Evolutionary conservation across 2,113 vertebrate genomes (phyloP).

Genomic region (Ascaphus truei): DNA sequence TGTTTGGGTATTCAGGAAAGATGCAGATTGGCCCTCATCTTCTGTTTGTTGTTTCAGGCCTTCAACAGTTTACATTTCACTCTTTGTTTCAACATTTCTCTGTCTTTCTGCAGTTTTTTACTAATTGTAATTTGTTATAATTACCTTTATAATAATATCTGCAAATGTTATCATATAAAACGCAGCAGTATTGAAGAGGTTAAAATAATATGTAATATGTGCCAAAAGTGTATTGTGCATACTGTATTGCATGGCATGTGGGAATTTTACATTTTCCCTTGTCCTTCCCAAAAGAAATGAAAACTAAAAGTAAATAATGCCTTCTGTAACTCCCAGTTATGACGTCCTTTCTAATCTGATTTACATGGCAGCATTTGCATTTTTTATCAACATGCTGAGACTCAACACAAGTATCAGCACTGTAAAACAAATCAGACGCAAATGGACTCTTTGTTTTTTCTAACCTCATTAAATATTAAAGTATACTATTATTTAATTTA

Average conservation of each 20-base stretch:
- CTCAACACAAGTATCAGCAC: too few relatives aligned
- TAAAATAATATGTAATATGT: neutral
- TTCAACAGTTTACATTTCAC: slow-evolving; percentile 5
- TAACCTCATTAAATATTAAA: too few relatives aligned
- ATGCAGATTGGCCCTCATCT: neutral
- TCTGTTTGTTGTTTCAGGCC: slow-evolving; percentile 15
- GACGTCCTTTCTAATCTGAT: too few relatives aligned
- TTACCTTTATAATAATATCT: slow-evolving; percentile 5
- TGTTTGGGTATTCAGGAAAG: slow-evolving; percentile 13
- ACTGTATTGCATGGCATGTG: neutral
- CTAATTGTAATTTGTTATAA: neutral
- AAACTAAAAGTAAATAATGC: too few relatives aligned
- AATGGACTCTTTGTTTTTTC: too few relatives aligned
- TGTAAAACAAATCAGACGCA: too few relatives aligned
- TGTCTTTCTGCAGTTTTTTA: neutral
- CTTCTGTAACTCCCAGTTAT: too few relatives aligned
- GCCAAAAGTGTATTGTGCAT: too few relatives aligned
- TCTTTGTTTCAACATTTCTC: slow-evolving; percentile 9
- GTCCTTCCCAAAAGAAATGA: too few relatives aligned
- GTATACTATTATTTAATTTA: too few relatives aligned
- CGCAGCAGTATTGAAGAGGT: neutral
- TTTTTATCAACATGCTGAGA: too few relatives aligned
- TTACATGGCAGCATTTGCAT: too few relatives aligned
- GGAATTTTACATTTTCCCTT: neutral
- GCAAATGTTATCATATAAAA: neutral